Conservation (phyloP, 2,797 vertebrate genomes). For the Takifugu rubripes region DNA sequence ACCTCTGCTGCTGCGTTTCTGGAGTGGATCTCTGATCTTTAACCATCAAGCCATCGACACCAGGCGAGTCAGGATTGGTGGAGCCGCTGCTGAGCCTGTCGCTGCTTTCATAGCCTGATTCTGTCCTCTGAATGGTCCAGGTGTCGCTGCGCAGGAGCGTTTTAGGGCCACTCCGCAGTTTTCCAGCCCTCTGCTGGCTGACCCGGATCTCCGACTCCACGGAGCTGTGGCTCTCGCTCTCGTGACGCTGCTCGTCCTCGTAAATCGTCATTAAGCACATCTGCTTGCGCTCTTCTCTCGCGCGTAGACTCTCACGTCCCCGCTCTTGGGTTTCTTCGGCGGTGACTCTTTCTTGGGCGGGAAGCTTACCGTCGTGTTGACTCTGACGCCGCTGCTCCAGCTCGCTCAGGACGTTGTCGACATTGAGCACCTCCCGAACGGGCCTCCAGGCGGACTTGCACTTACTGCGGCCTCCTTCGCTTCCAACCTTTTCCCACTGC, state of each 20-base stretch:
- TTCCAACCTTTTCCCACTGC: slow-evolving; percentile 76
- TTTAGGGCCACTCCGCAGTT: slow-evolving; percentile 73
- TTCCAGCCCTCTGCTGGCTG: slow-evolving; percentile 67
- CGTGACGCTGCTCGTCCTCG: slow-evolving; percentile 89
- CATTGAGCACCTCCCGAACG: slow-evolving; percentile 88
- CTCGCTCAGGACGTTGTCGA: slow-evolving; percentile 91
- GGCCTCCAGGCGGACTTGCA: slow-evolving; percentile 87
- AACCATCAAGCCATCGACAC: slow-evolving; percentile 74
- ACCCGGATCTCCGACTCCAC: slow-evolving; percentile 80
- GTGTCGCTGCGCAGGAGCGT: slow-evolving; percentile 78
- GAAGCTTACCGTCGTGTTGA: slow-evolving; percentile 65
- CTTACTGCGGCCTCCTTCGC: slow-evolving; percentile 71
- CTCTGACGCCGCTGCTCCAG: slow-evolving; percentile 79
- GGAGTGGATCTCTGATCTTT: slow-evolving; percentile 68
- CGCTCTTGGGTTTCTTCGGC: slow-evolving; percentile 45
- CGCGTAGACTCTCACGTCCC: slow-evolving; percentile 52
- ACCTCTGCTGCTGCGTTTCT: slow-evolving; percentile 80
- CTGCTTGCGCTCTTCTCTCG: slow-evolving; percentile 79
- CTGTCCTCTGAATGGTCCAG: slow-evolving; percentile 92
- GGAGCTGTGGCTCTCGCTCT: slow-evolving; percentile 85
- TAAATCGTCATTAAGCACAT: slow-evolving; percentile 94
- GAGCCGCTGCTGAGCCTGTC: slow-evolving; percentile 91
- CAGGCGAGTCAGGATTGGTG: slow-evolving; percentile 86
- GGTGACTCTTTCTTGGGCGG: slow-evolving; percentile 59
- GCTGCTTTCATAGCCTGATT: slow-evolving; percentile 95